Evolutionary conservation across 2,888 invertebrate species (phyloP), one percentile per base, ranked within the genome.

Genomic region (Calameuta pallipes): DNA sequence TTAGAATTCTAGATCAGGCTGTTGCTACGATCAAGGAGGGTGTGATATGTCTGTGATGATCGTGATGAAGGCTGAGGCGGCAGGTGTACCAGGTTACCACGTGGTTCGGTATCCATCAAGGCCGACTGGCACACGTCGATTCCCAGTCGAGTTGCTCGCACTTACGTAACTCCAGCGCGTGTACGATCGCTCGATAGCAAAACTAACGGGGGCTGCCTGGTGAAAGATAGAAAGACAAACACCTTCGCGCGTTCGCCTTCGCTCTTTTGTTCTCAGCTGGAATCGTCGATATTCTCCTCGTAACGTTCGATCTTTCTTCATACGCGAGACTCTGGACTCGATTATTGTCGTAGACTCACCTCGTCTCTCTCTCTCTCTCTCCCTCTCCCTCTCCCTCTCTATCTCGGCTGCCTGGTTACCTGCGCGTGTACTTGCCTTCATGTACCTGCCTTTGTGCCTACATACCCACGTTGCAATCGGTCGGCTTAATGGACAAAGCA

Each of bases 321-420:
- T 15, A 56, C 56, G 1, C 41, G 15, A 41, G 23, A 41, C 41
- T 56, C 56, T 23, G 56, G 56, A 56, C 23, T 56, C 9, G 56
- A 56, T 56, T 56, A 56, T 56, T 56, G 23, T 56, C 56, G 56
- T 23, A 15, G 41, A 41, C 41, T 41, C 15, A 36, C n/a, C 33
- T 76, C 76, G 78, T 78, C 74, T 73, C 71, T 69, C 33, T 33
- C 4, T 33, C 33, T 33, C 3, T 33, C 33, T 78, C 73, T 33
- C 33, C 76, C 69, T 75, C 69, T 74, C 73, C 73, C 71, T 76
- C 75, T 35, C 35, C 74, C 74, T 75, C 68, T 75, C 80, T 69
- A 73, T 76, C 75, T 76, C 71, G 76, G 75, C 76, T 80, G 78
- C 77, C 76, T 78, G 77, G 77, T 80, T 78, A 73, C 73, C 56